Conservation (phyloP, 2,797 vertebrate genomes). For the Sphaeramia orbicularis region DNA sequence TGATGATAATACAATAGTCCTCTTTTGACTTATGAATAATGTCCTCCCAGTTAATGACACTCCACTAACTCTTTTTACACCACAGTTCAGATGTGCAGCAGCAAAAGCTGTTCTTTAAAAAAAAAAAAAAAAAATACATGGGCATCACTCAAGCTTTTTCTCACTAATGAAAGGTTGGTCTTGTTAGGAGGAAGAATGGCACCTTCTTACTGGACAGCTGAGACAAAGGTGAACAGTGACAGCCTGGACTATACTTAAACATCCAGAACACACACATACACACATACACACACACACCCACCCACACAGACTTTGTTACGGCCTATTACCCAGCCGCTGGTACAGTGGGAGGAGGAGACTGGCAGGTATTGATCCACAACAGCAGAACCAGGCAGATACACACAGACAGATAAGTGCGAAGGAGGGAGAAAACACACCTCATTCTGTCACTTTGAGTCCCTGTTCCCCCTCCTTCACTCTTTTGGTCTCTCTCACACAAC, state of each 20-base stretch:
- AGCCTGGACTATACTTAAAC: slow-evolving; percentile 29
- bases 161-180: slow-evolving; percentile 52
- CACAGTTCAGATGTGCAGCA: background rate
- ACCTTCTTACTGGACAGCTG: slow-evolving; percentile 14
- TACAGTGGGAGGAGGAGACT: slow-evolving; percentile 36
- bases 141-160: slow-evolving; percentile 41
- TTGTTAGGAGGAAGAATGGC: slow-evolving; percentile 42
- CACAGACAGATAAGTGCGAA: background rate
- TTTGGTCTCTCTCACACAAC: background rate
- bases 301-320: slow-evolving; percentile 36
- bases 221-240: slow-evolving; percentile 38
- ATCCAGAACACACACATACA: slow-evolving; percentile 15
- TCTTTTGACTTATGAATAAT: no score
- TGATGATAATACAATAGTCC: no score
- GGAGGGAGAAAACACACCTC: slow-evolving; percentile 9
- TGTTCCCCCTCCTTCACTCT: slow-evolving; percentile 2
- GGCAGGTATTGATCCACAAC: slow-evolving; percentile 61
- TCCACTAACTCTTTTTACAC: background rate
- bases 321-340: slow-evolving; percentile 55
- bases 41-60: no score
- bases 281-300: slow-evolving; percentile 8
- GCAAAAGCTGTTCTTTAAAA: background rate
- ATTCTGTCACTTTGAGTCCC: slow-evolving; percentile 24
- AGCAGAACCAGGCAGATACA: slow-evolving; percentile 21
- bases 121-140: slow-evolving; percentile 10